A percentile compares a stretch with the other conserved stretches of the same genome.
These are phyloP conservation scores for Gastracanthus pulcherrimus DNA, from an alignment of 2,888 invertebrate species.

Conservation along the genomic window DNA sequence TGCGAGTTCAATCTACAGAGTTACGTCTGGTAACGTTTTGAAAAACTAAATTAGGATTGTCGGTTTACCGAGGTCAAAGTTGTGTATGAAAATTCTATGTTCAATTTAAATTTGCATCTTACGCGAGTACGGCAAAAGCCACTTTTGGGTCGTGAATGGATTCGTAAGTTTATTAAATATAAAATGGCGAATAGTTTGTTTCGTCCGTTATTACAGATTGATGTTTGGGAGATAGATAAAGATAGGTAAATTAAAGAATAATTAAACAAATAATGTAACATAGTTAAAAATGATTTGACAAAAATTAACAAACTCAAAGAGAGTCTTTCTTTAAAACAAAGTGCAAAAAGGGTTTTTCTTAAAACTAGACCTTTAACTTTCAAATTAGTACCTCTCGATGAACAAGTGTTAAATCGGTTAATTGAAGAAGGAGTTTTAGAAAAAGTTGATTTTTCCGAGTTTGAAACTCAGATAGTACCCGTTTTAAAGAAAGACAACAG, in stretches of 20 bases:
- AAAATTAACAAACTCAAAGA: no score
- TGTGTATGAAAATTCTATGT: not conserved
- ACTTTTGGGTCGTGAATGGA: not conserved
- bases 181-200: not conserved
- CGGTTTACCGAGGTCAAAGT: not conserved
- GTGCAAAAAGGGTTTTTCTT: not conserved
- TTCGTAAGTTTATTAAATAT: not conserved
- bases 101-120: not conserved
- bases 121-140: not conserved
- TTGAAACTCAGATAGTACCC: conserved; percentile 68
- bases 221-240: not conserved
- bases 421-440: conserved; percentile 58
- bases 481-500: conserved; percentile 62
- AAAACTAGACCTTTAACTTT: conserved; percentile 61
- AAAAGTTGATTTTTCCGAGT: conserved; percentile 62
- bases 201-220: not conserved
- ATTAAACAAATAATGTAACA: conserved; percentile 28
- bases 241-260: conserved; percentile 37
- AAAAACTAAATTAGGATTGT: not conserved
- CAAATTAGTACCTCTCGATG: conserved; percentile 18
- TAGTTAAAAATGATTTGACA: no score
- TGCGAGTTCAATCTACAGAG: not conserved
- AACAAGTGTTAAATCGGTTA: conserved; percentile 47
- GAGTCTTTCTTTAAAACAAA: no score
- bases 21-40: not conserved